Base-by-base conservation (phyloP, 2,797 vertebrate species). In the Spheniscus humboldti region DNA sequence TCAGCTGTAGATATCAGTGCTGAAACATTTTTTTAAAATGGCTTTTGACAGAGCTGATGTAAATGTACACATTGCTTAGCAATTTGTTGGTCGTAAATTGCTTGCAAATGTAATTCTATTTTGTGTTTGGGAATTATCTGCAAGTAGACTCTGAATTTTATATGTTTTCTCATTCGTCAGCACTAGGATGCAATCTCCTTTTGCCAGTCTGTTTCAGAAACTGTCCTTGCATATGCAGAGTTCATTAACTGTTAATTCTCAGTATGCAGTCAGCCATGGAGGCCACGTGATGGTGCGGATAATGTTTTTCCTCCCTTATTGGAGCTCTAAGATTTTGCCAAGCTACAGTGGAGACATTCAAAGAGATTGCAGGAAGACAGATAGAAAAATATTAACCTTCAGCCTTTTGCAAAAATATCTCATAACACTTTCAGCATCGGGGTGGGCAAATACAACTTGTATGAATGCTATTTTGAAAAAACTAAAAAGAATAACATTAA, bases 171-270 rank as follows among this genome's bases (percentile, higher is more conserved):
- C 50, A 47, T 64, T 94, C 10, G 2, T 76, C 85, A 68, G 55
- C 50, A 23, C 24, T 18, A 76, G 81, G 59, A 76, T 77, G 64
- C 24, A 81, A 73, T 55, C 55, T 91, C 19, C 43, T 91, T 79
- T 93, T 18, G 14, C 47, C 73, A 77, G 50, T 11, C 68, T n/a
- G 4, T 89, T 95, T 83, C 63, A 88, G 66, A 73, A 93, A 45
- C 41, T 81, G 24, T 39, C 63, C 69, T 79, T 93, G 52, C 67
- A 79, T 85, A 92, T 63, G 86, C 39, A 89, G 74, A 92, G 41
- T 76, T 92, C 80, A 69, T 87, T 92, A 96, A 69, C 63, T 94
- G 74, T 77, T 90, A 76, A 89, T 88, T 94, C 50, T 84, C 72
- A 62, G 37, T 20, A 30, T 52, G 39, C 69, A 83, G 73, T 80